A percentile compares a stretch with the other conserved stretches of the same genome.
Evolutionary conservation across 2,113 vertebrate genomes (phyloP).

Genomic region (Carassius auratus): DNA sequence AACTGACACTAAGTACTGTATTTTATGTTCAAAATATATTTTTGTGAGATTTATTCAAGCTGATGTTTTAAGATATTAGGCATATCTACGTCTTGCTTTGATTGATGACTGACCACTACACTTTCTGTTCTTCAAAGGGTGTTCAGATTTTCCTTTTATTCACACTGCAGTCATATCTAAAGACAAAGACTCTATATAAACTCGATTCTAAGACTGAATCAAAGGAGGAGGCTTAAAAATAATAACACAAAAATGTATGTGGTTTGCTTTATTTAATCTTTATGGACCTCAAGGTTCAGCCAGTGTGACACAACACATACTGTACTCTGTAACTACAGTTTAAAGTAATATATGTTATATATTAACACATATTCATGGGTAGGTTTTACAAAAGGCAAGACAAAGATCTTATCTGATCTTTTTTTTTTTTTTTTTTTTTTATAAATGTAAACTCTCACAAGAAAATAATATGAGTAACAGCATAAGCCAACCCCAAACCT

Average conservation of each 20-base stretch:
- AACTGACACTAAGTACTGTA: neutral
- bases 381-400: no score
- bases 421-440: no score
- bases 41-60: neutral
- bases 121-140: conserved; percentile 53
- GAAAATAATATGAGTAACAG: no score
- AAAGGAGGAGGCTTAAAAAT: neutral
- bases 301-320: neutral
- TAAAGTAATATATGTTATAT: neutral
- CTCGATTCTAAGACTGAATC: neutral
- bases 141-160: conserved; percentile 69
- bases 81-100: neutral
- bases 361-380: no score
- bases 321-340: no score
- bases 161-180: conserved; percentile 44
- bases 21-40: neutral
- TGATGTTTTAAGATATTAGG: neutral
- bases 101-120: neutral
- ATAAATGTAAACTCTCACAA: no score
- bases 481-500: no score
- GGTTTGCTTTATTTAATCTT: neutral
- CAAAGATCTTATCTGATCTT: no score
- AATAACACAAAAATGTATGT: neutral
- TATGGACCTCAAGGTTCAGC: neutral
- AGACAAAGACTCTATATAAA: neutral